Conservation (phyloP, 2,888 invertebrate genomes). For the Cetonia aurata region DNA sequence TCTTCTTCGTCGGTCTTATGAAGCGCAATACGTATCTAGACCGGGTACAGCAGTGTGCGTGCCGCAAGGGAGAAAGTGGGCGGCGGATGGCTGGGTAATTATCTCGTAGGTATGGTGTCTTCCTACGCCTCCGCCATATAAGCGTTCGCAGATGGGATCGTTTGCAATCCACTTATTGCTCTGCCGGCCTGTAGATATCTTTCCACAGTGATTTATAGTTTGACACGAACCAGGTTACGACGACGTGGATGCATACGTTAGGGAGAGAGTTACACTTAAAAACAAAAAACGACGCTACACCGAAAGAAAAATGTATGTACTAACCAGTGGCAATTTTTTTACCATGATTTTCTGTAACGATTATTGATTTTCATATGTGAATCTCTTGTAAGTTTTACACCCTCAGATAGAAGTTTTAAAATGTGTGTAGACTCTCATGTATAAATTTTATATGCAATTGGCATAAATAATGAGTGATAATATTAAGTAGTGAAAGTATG, state of each 20-base stretch:
- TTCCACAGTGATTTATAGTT: conserved; percentile 12
- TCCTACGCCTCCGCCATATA: conserved; percentile 26
- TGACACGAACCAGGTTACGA: background rate
- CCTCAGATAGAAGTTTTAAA: no score
- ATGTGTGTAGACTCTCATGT: no score
- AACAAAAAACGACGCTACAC: no score
- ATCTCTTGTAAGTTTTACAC: no score
- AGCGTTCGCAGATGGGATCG: conserved; percentile 10
- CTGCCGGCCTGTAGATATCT: background rate
- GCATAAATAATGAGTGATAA: no score
- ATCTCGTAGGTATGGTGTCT: conserved; percentile 9
- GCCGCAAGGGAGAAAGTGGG: conserved; percentile 15
- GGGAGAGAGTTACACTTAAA: background rate
- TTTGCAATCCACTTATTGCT: conserved; percentile 22
- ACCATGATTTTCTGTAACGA: no score
- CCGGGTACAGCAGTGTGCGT: background rate
- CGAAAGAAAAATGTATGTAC: no score
- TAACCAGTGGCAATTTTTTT: no score
- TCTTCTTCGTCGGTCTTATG: background rate
- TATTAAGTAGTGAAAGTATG: no score
- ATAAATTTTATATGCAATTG: no score
- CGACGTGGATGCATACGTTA: background rate
- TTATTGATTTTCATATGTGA: no score
- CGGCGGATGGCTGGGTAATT: conserved; percentile 22
- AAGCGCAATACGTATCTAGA: background rate